phyloP scores from a whole-genome alignment of 2,888 invertebrate genomes.

The Acanthosoma haemorrhoidale region DNA sequence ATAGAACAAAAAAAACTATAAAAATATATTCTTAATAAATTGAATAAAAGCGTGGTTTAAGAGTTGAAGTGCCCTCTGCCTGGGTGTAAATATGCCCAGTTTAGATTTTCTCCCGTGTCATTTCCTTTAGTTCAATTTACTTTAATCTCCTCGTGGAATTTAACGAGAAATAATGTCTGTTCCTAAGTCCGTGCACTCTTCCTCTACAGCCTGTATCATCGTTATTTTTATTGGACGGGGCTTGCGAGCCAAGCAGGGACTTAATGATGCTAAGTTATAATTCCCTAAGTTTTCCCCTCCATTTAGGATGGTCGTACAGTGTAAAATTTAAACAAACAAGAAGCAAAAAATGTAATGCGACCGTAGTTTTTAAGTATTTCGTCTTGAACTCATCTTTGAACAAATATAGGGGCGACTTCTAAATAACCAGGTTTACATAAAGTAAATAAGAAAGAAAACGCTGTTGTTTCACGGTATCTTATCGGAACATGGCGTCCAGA shows the following conservation, averaged over 20 bases:
- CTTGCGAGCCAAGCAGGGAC: background rate
- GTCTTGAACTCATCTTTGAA: no score
- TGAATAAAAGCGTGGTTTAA: no score
- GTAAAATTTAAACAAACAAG: no score
- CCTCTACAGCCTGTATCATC: background rate
- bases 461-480: no score
- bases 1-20: no score
- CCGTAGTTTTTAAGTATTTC: background rate
- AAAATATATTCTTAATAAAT: no score
- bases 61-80: background rate
- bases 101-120: background rate
- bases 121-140: slow-evolving; percentile 5
- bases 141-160: background rate
- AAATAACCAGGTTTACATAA: no score
- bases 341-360: background rate
- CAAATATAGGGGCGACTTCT: no score
- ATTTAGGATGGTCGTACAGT: background rate
- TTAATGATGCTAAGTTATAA: slow-evolving; percentile 13
- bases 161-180: slow-evolving; percentile 9
- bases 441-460: no score
- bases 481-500: no score
- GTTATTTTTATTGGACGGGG: background rate
- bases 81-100: background rate
- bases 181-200: background rate
- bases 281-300: background rate